Evolutionary conservation across 2,797 vertebrate genomes (phyloP), one percentile per base, ranked within the genome.

Genomic region (Pangasius larnaudii): DNA sequence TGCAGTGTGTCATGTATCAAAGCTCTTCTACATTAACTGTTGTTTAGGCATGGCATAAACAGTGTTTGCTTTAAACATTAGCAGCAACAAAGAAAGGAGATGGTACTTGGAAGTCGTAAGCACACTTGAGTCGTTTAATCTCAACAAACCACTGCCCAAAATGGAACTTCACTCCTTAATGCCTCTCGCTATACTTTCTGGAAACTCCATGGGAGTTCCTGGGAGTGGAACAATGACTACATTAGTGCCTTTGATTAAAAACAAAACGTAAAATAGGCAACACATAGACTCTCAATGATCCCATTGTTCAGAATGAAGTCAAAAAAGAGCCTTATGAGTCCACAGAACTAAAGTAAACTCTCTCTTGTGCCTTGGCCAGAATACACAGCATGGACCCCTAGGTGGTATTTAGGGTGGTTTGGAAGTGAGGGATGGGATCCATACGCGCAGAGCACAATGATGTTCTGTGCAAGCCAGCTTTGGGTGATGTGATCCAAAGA

Each of bases 261-360:
- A 85, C 88, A 75, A 86, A 86, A 90, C 63, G 36, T 56, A 36
- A 86, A 90, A 87, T 87, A 80, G 85, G 74, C 84, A 89, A 49
- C 90, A 90, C 80, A 91, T 90, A 90, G 69, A 42, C 77, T 79
- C 86, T 90, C 85, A 90, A 90, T 90, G 85, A 89, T 89, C 30
- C 87, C 58, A 89, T 91, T 90, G 88, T 92, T 89, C 87, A 53
- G 5, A 86, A 58, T 61, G 78, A 88, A 85, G 80, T 86, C 42
- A 86, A 91, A 88, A 90, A 86, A 85, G 53, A 88, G 65, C 49
- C 85, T 59, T 83, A 90, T 59, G 1, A 59, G 84, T 82, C 86
- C 46, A 56, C 53, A 61, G 86, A 75, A 80, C 59, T 65, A 85
- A 89, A 90, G 86, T 85, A 81, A 85, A 67, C 79, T 89, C 49